Conservation (phyloP, 2,888 invertebrate genomes). For the Brassicogethes aeneus region DNA sequence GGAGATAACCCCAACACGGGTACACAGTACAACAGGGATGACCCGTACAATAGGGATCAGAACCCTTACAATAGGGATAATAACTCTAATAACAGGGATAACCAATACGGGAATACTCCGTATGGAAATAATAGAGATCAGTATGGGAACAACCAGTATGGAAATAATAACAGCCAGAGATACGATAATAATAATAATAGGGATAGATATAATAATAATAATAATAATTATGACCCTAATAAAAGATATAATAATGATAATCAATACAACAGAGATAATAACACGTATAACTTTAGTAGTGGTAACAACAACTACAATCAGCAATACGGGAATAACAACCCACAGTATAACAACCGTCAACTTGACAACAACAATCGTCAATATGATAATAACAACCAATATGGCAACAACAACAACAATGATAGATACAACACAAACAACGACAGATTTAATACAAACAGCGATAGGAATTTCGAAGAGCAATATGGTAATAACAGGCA, state of each 20-base stretch:
- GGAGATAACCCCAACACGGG: slow-evolving; percentile 10
- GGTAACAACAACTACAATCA: slow-evolving; percentile 9
- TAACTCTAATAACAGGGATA: background rate
- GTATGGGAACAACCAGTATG: slow-evolving; percentile 3
- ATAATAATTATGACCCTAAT: slow-evolving; percentile 3
- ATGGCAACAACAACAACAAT: background rate
- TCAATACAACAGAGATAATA: slow-evolving; percentile 13
- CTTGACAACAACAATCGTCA: slow-evolving; percentile 13
- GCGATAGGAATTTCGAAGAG: slow-evolving; percentile 4
- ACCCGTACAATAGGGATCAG: background rate
- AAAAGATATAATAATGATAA: slow-evolving; percentile 10
- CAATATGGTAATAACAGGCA: slow-evolving; percentile 8
- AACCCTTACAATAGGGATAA: background rate
- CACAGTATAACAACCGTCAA: slow-evolving; percentile 10
- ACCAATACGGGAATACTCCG: background rate
- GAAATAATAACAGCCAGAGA: slow-evolving; percentile 4
- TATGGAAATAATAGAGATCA: too few relatives aligned
- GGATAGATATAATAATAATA: slow-evolving; percentile 14
- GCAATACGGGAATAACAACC: slow-evolving; percentile 10
- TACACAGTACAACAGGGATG: slow-evolving; percentile 7
- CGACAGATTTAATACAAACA: slow-evolving; percentile 7
- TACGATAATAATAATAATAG: slow-evolving; percentile 9
- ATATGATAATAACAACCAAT: slow-evolving; percentile 14
- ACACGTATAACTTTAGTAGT: too few relatives aligned
- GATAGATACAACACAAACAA: slow-evolving; percentile 14